These are phyloP conservation scores for Cheilosia scutellata DNA, from an alignment of 2,888 invertebrate species.

Conservation along the genomic window DNA sequence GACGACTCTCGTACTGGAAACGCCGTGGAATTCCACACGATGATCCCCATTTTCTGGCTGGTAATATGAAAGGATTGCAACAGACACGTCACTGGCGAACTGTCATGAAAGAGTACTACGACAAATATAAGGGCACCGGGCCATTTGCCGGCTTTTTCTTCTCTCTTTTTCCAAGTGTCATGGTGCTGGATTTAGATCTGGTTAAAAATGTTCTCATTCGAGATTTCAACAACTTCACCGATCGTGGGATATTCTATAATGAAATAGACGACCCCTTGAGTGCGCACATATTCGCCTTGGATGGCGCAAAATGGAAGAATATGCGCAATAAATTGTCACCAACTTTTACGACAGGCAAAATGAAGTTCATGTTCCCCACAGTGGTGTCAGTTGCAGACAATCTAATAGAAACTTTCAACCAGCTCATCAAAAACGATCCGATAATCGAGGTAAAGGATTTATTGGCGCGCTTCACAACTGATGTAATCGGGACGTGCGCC, in stretches of 20 bases:
- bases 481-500: constrained; percentile 85
- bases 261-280: constrained; percentile 82
- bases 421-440: background rate
- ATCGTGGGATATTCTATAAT: constrained; percentile 81
- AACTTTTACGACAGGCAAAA: constrained; percentile 79
- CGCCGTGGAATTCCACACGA: constrained; percentile 80
- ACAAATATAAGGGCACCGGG: constrained; percentile 77
- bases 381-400: constrained; percentile 77
- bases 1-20: constrained; percentile 74
- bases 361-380: constrained; percentile 78
- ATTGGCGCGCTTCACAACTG: constrained; percentile 84
- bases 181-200: constrained; percentile 81
- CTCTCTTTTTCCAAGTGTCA: constrained; percentile 79
- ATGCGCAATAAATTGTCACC: constrained; percentile 79
- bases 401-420: constrained; percentile 75
- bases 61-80: constrained; percentile 78
- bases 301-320: constrained; percentile 82
- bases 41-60: constrained; percentile 78
- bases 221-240: constrained; percentile 80
- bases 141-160: constrained; percentile 82
- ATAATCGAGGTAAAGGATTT: constrained; percentile 83
- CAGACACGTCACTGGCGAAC: constrained; percentile 77
- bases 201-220: constrained; percentile 79
- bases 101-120: constrained; percentile 78
- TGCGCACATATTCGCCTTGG: constrained; percentile 82